Evolutionary conservation across 2,888 invertebrate genomes (phyloP).

Genomic region (Hirtodrosophila confusa): DNA sequence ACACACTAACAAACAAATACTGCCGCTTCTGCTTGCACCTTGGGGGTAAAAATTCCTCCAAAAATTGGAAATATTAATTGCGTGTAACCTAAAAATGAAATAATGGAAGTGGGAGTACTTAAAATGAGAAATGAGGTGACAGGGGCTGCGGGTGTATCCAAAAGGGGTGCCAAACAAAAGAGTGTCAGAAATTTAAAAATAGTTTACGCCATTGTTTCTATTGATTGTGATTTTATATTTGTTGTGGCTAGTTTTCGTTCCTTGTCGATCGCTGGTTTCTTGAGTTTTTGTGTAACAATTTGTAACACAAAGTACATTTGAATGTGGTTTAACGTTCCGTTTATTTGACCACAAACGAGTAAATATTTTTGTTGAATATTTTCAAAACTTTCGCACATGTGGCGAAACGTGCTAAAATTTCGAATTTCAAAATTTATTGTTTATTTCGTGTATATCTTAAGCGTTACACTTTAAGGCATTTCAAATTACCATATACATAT

Average conservation of each 20-base stretch:
- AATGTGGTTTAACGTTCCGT: slow-evolving; percentile 34
- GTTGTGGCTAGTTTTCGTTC: slow-evolving; percentile 15
- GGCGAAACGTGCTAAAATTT: slow-evolving; percentile 73
- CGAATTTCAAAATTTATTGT: slow-evolving; percentile 68
- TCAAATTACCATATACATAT: slow-evolving; percentile 31
- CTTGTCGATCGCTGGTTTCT: slow-evolving; percentile 37
- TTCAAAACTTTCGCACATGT: slow-evolving; percentile 75
- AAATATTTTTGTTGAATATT: slow-evolving; percentile 50
- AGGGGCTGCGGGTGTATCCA: neutral
- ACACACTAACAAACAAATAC: slow-evolving; percentile 6
- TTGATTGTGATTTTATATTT: slow-evolving; percentile 61
- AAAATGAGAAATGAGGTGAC: slow-evolving; percentile 14
- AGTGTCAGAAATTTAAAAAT: slow-evolving; percentile 75
- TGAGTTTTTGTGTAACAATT: slow-evolving; percentile 25
- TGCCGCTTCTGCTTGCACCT: slow-evolving; percentile 42
- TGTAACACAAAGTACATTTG: slow-evolving; percentile 59
- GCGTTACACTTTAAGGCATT: slow-evolving; percentile 73
- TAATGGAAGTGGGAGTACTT: slow-evolving; percentile 69
- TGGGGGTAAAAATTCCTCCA: slow-evolving; percentile 26
- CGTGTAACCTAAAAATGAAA: slow-evolving; percentile 73
- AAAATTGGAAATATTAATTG: slow-evolving; percentile 68
- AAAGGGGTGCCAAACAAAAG: slow-evolving; percentile 60
- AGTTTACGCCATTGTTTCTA: slow-evolving; percentile 71
- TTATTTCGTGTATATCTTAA: slow-evolving; percentile 71
- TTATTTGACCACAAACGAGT: slow-evolving; percentile 56